Percentiles rank a stretch among this genome's conserved stretches.
phyloP scores from a whole-genome alignment of 2,113 vertebrate species.

The Opisthocomus hoazin region DNA sequence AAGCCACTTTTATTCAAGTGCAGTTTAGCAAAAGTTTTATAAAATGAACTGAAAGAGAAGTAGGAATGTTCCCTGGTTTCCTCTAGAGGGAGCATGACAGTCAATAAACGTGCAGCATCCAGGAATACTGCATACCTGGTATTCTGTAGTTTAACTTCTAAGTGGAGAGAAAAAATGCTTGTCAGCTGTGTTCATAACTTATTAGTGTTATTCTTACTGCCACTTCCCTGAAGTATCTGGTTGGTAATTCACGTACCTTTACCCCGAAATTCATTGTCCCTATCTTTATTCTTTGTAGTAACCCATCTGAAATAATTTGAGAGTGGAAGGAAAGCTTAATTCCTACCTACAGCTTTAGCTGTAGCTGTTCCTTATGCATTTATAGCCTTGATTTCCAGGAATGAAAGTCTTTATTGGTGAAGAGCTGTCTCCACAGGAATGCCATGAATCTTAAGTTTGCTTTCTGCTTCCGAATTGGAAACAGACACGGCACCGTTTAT shows the following conservation, averaged over 20 bases:
- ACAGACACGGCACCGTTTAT: not conserved
- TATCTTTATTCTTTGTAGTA: not conserved
- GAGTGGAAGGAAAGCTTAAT: not conserved
- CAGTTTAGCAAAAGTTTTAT: not conserved
- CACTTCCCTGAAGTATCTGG: not conserved
- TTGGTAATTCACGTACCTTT: not conserved
- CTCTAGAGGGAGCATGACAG: constrained; percentile 31
- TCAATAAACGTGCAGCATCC: not conserved
- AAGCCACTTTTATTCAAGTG: not conserved
- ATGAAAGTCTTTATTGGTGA: not conserved
- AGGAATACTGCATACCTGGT: not conserved
- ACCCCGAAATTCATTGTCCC: not conserved
- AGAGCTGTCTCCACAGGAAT: not conserved
- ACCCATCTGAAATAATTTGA: not conserved
- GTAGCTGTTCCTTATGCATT: not conserved
- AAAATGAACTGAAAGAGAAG: not conserved
- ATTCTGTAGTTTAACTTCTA: not conserved
- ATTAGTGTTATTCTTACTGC: not conserved
- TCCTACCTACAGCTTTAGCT: not conserved
- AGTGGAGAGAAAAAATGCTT: not conserved
- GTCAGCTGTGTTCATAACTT: not conserved
- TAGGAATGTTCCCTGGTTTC: not conserved
- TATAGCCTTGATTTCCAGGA: not conserved
- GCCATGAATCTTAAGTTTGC: not conserved
- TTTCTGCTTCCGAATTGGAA: not conserved